Evolutionary conservation across 1,140 invertebrate genomes (phyloP).

Genomic region (Aethina tumida): DNA sequence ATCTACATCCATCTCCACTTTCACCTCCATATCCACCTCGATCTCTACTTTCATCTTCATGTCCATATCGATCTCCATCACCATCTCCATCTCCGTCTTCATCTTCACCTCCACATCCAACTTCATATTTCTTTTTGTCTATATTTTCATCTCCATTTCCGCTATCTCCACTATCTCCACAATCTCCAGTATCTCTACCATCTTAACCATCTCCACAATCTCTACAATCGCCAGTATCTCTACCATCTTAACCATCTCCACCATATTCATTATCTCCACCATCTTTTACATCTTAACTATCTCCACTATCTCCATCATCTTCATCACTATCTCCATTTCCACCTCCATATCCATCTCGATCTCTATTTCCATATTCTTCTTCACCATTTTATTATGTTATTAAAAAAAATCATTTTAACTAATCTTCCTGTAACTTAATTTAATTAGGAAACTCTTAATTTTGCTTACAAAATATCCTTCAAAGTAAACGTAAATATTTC

Average conservation of each 20-base stretch:
- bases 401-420: no score
- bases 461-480: no score
- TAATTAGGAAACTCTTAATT: no score
- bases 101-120: not conserved
- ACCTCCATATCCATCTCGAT: not conserved
- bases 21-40: not conserved
- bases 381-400: no score
- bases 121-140: not conserved
- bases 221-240: not conserved
- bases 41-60: conserved; percentile 3
- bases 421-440: no score
- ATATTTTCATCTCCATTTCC: not conserved
- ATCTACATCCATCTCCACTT: not conserved
- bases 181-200: not conserved
- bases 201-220: not conserved
- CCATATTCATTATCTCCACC: not conserved
- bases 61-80: not conserved
- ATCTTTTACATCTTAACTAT: not conserved
- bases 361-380: not conserved
- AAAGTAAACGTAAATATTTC: no score
- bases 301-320: not conserved
- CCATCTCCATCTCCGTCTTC: not conserved
- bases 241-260: not conserved
- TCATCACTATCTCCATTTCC: not conserved
- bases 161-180: not conserved